Percentiles rank a stretch among this genome's conserved stretches.
Evolutionary conservation across 53 echinoderm and acorn worm species (phyloP).

Genomic region (Mesocentrotus franciscanus): DNA sequence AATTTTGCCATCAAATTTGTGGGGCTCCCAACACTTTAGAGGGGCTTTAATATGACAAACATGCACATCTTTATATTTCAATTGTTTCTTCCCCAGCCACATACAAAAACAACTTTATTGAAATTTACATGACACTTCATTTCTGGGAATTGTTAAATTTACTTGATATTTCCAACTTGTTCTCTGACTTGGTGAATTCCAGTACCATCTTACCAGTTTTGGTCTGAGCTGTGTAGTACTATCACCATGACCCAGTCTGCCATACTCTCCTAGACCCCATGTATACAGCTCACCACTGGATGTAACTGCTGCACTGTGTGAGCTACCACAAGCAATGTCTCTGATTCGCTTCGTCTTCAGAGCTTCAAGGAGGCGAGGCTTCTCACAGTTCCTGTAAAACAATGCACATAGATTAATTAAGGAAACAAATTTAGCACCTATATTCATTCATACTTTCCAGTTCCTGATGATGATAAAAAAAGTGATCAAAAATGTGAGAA

Average conservation of each 20-base stretch:
- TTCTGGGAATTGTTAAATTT: too few species aligned
- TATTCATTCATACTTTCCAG: background rate
- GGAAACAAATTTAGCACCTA: background rate
- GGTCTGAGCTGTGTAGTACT: constrained; percentile 95
- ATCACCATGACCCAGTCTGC: constrained; percentile 91
- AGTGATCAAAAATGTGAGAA: too few species aligned
- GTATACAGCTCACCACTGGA: constrained; percentile 89
- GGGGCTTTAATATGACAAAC: too few species aligned
- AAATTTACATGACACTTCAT: background rate
- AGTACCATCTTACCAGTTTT: constrained; percentile 75
- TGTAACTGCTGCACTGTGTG: constrained; percentile 95
- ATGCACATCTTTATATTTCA: too few species aligned
- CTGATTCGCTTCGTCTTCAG: constrained; percentile 89
- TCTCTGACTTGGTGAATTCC: background rate
- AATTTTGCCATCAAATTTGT: too few species aligned
- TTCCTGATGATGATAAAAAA: too few species aligned
- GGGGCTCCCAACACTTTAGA: too few species aligned
- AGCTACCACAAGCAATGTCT: constrained; percentile 96
- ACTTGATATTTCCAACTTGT: too few species aligned
- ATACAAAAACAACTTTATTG: background rate
- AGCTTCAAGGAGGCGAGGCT: constrained; percentile 87
- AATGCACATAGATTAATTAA: background rate
- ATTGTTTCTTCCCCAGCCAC: too few species aligned
- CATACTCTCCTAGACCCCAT: constrained; percentile 97
- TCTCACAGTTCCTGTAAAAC: constrained; percentile 89